Evolutionary conservation across 2,113 vertebrate species (phyloP).

Genomic region (Misgurnus mizolepis): DNA sequence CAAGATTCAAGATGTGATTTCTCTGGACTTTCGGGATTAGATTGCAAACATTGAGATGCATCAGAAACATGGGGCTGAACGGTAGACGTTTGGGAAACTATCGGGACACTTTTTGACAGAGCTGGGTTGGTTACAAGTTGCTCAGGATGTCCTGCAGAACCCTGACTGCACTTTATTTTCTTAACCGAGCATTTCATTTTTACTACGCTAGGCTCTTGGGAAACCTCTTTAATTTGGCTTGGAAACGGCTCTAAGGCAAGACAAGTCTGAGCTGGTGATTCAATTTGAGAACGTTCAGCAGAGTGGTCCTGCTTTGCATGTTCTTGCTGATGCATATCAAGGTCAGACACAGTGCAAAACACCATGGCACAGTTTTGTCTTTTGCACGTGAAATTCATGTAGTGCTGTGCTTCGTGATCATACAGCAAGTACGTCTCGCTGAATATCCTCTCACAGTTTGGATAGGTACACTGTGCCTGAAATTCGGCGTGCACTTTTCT

Average conservation of each 20-base stretch:
- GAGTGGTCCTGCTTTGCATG: constrained; percentile 69
- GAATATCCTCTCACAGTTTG: constrained; percentile 93
- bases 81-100: neutral
- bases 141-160: constrained; percentile 59
- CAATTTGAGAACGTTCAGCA: constrained; percentile 34
- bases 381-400: constrained; percentile 94
- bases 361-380: constrained; percentile 87
- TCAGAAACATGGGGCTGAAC: neutral
- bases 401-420: constrained; percentile 98
- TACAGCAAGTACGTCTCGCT: constrained; percentile 95
- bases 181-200: constrained; percentile 71
- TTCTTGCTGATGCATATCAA: constrained; percentile 85
- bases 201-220: constrained; percentile 51
- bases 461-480: constrained; percentile 96
- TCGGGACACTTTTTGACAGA: neutral
- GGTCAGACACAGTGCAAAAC: constrained; percentile 87
- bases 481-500: constrained; percentile 91
- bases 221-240: constrained; percentile 32
- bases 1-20: constrained; percentile 35
- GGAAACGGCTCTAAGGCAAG: neutral
- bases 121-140: constrained; percentile 50
- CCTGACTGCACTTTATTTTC: constrained; percentile 63
- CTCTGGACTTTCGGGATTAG: neutral
- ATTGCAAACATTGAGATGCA: neutral
- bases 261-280: constrained; percentile 42